Conservation (phyloP, 1,140 invertebrate genomes). For the Drosophila tani region DNA sequence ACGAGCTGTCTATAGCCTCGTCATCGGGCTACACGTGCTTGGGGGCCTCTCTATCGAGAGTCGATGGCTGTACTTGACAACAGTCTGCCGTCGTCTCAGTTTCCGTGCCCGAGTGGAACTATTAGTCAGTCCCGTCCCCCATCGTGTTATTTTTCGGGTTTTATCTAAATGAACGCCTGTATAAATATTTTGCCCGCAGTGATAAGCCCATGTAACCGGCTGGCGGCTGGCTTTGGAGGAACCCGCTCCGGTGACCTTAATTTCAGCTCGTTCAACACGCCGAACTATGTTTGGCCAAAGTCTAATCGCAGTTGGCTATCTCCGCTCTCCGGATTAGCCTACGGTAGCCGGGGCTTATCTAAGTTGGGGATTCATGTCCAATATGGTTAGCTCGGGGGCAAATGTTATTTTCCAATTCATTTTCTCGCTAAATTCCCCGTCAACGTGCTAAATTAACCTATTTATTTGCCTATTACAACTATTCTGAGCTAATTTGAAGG, state of each 20-base stretch:
- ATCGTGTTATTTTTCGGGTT: constrained; percentile 3
- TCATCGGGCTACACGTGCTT: constrained; percentile 31
- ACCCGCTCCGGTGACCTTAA: constrained; percentile 26
- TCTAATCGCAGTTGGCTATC: constrained; percentile 39
- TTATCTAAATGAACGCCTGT: constrained; percentile 57
- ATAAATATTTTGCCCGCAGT: constrained; percentile 48
- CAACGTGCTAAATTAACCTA: constrained; percentile 30
- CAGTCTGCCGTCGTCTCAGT: constrained; percentile 14
- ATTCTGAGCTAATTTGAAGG: constrained; percentile 24
- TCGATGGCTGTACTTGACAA: constrained; percentile 35
- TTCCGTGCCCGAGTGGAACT: neutral
- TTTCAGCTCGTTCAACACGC: constrained; percentile 31
- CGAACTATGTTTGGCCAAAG: constrained; percentile 40
- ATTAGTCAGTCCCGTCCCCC: constrained; percentile 50
- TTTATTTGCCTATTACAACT: constrained; percentile 44
- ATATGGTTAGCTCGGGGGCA: constrained; percentile 16
- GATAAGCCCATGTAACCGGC: constrained; percentile 56
- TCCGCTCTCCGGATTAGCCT: constrained; percentile 23
- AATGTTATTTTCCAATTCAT: constrained; percentile 15
- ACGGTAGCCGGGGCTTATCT: constrained; percentile 32
- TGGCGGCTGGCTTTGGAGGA: constrained; percentile 6
- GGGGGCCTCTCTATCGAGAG: constrained; percentile 8
- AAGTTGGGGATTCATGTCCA: neutral
- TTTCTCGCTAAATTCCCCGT: constrained; percentile 24
- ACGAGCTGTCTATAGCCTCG: constrained; percentile 15